Base-by-base conservation (phyloP, 2,113 vertebrate species). In the Pelodiscus sinensis region DNA sequence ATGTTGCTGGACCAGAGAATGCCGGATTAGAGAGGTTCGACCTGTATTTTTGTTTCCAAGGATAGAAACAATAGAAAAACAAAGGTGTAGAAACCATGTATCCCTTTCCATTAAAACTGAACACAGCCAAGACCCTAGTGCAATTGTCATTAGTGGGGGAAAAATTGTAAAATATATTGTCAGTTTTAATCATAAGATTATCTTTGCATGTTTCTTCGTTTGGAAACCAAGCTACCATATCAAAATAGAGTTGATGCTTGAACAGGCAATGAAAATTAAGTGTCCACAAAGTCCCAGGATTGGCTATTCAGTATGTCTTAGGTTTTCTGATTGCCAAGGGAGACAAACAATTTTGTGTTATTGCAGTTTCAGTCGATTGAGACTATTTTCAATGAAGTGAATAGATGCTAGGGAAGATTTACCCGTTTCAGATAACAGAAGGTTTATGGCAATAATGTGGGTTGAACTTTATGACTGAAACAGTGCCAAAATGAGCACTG, bases 391-490 rank as follows among this genome's bases (percentile, higher is more conserved):
- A 38, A 31, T 55, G 57, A 1, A 6, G 56, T 75, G 15, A 29
- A 73, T 5, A n/a, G 71, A 12, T 25, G 35, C 18, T 1, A 5
- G 29, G 58, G 81, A 82, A 29, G 3, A 58, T 2, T 2, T 75
- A 27, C 35, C n/a, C 24, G 31, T 50, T 25, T 18, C 73, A 55
- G 44, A 0, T 31, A 38, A 0, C 4, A 6, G 52, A 82, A 78
- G 29, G 65, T 65, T 65, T 0, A 16, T 13, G 13, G 16, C 18
- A 68, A 0, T 24, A 19, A 65, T 21, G 77, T 24, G 6, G 10
- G 4, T 0, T 2, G 24, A 19, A 7, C 0, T 1, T 8, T 0
- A 0, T 22, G 52, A 29, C 56, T 9, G 84, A n/a, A 8, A 13
- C 13, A 0, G 0, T 0, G 2, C 85, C 82, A 5, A 18, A 71